phyloP scores from a whole-genome alignment of 2,888 invertebrate species.

The Parnassius mnemosyne region DNA sequence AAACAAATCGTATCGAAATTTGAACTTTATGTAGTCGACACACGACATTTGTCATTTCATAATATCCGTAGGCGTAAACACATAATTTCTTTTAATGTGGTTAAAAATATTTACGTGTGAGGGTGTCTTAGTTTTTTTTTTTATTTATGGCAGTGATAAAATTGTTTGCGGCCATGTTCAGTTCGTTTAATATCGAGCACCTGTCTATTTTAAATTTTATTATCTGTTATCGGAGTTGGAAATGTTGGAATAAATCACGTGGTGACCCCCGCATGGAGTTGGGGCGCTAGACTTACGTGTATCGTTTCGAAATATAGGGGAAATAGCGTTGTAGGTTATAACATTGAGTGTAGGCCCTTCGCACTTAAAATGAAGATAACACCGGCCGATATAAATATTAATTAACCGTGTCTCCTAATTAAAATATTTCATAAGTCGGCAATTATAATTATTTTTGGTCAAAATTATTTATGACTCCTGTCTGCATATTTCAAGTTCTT shows the following conservation, averaged over 20 bases:
- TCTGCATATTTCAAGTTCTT: too few species aligned
- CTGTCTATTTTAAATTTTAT: constrained; percentile 59
- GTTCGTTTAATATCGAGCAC: constrained; percentile 63
- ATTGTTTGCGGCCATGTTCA: constrained; percentile 72
- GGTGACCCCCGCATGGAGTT: constrained; percentile 18
- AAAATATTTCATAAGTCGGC: background rate
- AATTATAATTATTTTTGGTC: too few species aligned
- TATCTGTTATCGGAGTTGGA: constrained; percentile 48
- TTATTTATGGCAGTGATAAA: constrained; percentile 75
- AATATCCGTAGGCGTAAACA: constrained; percentile 34
- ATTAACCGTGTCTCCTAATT: constrained; percentile 2
- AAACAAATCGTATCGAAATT: constrained; percentile 30
- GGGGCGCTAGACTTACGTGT: constrained; percentile 7
- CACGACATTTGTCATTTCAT: constrained; percentile 33
- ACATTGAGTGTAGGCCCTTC: background rate
- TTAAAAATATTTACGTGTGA: constrained; percentile 56
- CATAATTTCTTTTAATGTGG: constrained; percentile 52
- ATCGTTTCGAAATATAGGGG: constrained; percentile 11
- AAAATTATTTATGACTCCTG: too few species aligned
- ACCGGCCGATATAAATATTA: constrained; percentile 6
- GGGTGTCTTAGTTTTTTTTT: constrained; percentile 53
- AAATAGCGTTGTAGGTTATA: constrained; percentile 1
- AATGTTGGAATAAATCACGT: constrained; percentile 35
- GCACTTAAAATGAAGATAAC: constrained; percentile 1
- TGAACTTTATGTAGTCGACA: constrained; percentile 36